Evolutionary conservation across 2,113 vertebrate species (phyloP).

Genomic region (Piaya cayana): DNA sequence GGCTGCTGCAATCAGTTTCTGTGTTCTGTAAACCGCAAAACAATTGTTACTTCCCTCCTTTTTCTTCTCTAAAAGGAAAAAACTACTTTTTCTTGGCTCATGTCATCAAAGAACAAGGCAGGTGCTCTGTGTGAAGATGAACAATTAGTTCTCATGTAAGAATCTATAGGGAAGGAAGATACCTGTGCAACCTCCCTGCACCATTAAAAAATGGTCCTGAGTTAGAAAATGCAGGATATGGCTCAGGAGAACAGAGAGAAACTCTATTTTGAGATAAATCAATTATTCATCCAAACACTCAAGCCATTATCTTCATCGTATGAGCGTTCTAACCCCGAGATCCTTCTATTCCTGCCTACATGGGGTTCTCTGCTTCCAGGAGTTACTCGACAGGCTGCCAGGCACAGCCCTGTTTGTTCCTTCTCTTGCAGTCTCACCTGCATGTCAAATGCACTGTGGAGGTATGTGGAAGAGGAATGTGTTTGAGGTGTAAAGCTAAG

Average conservation of each 20-base stretch:
- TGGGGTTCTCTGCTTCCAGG: background rate
- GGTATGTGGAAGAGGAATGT: background rate
- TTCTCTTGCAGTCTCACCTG: background rate
- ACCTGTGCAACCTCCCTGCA: background rate
- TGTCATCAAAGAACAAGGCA: background rate
- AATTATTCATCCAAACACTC: conserved; percentile 1
- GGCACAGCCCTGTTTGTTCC: background rate
- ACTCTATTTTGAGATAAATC: background rate
- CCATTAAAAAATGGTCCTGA: background rate
- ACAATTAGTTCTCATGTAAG: background rate
- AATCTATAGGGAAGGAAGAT: background rate
- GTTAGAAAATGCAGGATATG: background rate
- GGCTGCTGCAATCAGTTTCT: background rate
- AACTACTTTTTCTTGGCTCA: background rate
- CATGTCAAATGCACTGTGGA: background rate
- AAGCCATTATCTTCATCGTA: background rate
- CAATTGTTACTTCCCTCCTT: background rate
- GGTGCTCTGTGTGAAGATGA: background rate
- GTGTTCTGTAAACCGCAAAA: background rate
- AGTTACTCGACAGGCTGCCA: background rate
- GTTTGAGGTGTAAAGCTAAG: background rate
- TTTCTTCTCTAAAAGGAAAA: background rate
- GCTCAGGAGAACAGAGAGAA: background rate
- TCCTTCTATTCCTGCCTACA: background rate
- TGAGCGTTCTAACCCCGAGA: background rate